A percentile compares a stretch with the other conserved stretches of the same genome.
Evolutionary conservation across 2,888 invertebrate genomes (phyloP).

Genomic region (Chironomus riparius): DNA sequence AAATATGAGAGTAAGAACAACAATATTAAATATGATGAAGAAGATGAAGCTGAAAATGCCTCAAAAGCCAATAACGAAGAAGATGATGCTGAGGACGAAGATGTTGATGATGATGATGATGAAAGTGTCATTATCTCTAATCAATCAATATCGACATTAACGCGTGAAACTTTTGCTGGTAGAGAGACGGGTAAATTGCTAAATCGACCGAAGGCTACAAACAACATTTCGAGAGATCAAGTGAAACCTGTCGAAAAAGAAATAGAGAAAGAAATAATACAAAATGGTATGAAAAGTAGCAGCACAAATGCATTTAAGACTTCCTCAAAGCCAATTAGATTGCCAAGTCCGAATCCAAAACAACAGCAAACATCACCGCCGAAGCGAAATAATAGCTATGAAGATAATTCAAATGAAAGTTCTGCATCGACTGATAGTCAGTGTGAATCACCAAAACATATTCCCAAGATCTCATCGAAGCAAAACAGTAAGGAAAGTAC

Average conservation of each 20-base stretch:
- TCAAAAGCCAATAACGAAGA: neutral
- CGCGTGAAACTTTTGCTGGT: too few relatives aligned
- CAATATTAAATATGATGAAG: neutral
- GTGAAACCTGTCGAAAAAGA: slow-evolving; percentile 24
- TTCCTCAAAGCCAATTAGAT: slow-evolving; percentile 4
- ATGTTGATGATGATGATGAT: neutral
- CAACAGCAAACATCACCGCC: neutral
- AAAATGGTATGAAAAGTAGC: neutral
- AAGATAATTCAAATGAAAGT: neutral
- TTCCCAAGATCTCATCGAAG: neutral
- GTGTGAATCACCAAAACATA: neutral
- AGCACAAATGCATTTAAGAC: neutral
- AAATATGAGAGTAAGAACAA: too few relatives aligned
- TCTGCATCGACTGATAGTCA: neutral
- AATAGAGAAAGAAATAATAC: slow-evolving; percentile 5
- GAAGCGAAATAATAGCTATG: neutral
- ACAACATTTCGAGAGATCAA: slow-evolving; percentile 18
- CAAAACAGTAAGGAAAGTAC: slow-evolving; percentile 2
- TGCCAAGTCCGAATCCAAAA: slow-evolving; percentile 9
- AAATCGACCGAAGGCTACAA: slow-evolving; percentile 17
- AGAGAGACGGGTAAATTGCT: slow-evolving; percentile 9
- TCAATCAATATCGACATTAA: neutral
- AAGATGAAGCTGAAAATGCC: neutral
- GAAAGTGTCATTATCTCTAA: neutral
- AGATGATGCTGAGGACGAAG: neutral